Conservation (phyloP, 2,113 vertebrate genomes). For the Platichthys stellatus region DNA sequence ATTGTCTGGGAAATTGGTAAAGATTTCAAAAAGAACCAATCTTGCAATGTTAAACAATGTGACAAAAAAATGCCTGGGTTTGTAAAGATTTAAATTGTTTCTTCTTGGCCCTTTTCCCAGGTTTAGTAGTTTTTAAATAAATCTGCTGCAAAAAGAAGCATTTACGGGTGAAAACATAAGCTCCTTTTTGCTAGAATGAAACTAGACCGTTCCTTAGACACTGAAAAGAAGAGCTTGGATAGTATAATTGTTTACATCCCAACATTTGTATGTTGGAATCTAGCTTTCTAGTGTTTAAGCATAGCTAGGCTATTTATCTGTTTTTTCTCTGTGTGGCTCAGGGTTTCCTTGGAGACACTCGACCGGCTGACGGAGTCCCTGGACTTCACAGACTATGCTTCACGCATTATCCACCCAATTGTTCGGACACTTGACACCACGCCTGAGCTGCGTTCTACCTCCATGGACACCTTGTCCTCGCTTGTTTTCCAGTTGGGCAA, state of each 20-base stretch:
- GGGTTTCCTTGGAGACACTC: constrained; percentile 94
- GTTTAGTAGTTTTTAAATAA: no score
- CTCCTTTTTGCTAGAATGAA: not conserved
- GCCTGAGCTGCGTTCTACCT: constrained; percentile 90
- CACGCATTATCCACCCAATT: constrained; percentile 96
- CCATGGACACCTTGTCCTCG: constrained; percentile 97
- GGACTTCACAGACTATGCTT: constrained; percentile 98
- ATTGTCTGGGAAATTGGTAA: no score
- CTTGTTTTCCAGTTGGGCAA: constrained; percentile 97
- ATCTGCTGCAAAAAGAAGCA: no score
- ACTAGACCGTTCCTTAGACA: not conserved
- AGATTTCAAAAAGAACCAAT: no score
- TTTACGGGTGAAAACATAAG: no score
- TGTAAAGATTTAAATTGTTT: no score
- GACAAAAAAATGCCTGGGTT: no score
- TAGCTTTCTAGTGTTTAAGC: not conserved
- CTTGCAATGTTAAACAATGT: no score
- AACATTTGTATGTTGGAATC: not conserved
- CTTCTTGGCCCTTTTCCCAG: no score
- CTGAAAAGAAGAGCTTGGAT: not conserved
- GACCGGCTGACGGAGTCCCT: constrained; percentile 95
- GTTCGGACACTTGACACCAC: constrained; percentile 93
- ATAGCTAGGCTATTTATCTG: not conserved
- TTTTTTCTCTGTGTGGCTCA: constrained; percentile 67
- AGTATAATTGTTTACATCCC: not conserved